Conservation (phyloP, 2,797 vertebrate genomes). For the Arnoldichthys spilopterus region DNA sequence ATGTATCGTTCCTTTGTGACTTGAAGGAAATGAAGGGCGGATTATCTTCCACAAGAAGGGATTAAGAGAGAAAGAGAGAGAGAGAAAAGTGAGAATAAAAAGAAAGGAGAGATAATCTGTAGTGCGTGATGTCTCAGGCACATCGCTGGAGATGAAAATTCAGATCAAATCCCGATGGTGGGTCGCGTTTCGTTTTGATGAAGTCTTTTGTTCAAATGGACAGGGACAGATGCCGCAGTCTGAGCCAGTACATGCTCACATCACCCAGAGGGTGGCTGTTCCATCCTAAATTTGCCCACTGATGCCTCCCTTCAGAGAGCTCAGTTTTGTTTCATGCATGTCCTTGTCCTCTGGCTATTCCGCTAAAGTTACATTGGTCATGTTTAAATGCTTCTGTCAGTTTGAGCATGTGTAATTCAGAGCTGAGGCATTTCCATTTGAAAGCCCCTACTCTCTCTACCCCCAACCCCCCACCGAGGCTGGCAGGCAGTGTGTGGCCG, state of each 20-base stretch:
- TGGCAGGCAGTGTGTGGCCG: slow-evolving; percentile 43
- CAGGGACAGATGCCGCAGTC: slow-evolving; percentile 47
- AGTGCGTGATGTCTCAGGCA: slow-evolving; percentile 2
- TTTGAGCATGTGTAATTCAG: slow-evolving; percentile 34
- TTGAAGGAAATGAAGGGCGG: slow-evolving; percentile 40
- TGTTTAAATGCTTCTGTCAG: slow-evolving; percentile 34
- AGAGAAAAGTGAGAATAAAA: slow-evolving; percentile 7
- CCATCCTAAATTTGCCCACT: slow-evolving; percentile 33
- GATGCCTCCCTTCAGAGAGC: slow-evolving; percentile 18
- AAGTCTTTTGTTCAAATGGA: slow-evolving; percentile 29
- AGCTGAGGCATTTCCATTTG: slow-evolving; percentile 31
- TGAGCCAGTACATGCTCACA: slow-evolving; percentile 41
- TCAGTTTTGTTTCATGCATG: slow-evolving; percentile 52
- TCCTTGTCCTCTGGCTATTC: slow-evolving; percentile 33
- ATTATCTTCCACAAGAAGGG: slow-evolving; percentile 23
- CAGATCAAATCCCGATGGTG: background rate
- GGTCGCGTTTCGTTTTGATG: slow-evolving; percentile 15
- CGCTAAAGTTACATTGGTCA: slow-evolving; percentile 38
- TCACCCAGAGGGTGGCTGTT: slow-evolving; percentile 49
- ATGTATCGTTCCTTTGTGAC: slow-evolving; percentile 16
- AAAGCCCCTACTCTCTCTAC: slow-evolving; percentile 1
- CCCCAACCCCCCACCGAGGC: slow-evolving; percentile 6
- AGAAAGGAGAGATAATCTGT: background rate
- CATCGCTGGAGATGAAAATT: background rate
- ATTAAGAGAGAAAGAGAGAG: slow-evolving; percentile 12